Evolutionary conservation across 2,888 invertebrate genomes (phyloP).

Genomic region (Altica lythri): DNA sequence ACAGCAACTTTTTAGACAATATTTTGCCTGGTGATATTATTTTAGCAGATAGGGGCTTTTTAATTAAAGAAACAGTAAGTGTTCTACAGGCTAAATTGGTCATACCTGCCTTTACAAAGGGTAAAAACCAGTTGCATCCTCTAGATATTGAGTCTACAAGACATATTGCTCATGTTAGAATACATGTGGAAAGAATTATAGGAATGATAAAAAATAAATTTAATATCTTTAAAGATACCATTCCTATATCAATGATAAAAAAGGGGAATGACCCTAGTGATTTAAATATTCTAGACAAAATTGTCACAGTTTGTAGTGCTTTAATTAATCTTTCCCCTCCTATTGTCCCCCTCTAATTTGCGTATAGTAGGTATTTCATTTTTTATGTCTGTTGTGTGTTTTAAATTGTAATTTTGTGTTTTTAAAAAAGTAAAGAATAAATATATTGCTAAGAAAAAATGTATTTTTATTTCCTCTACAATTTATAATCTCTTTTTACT

Average conservation of each 20-base stretch:
- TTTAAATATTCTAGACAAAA: constrained; percentile 23
- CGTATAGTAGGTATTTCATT: too few relatives aligned
- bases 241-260: constrained; percentile 1
- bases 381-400: too few relatives aligned
- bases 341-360: constrained; percentile 22
- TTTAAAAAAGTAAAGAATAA: not conserved
- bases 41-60: constrained; percentile 33
- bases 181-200: constrained; percentile 35
- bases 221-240: not conserved
- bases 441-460: not conserved
- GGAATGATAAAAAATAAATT: not conserved
- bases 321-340: constrained; percentile 25
- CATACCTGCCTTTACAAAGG: constrained; percentile 36
- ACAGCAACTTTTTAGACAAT: constrained; percentile 10
- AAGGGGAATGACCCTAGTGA: not conserved
- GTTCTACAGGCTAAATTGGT: constrained; percentile 25
- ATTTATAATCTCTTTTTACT: not conserved
- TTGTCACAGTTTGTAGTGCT: constrained; percentile 30
- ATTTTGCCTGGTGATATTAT: constrained; percentile 32
- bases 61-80: constrained; percentile 30
- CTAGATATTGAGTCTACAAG: constrained; percentile 34
- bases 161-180: constrained; percentile 34
- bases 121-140: constrained; percentile 32
- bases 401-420: not conserved
- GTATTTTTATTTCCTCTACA: not conserved